Base-by-base conservation (phyloP, 2,797 vertebrate species). In the Steatocranus sp. region DNA sequence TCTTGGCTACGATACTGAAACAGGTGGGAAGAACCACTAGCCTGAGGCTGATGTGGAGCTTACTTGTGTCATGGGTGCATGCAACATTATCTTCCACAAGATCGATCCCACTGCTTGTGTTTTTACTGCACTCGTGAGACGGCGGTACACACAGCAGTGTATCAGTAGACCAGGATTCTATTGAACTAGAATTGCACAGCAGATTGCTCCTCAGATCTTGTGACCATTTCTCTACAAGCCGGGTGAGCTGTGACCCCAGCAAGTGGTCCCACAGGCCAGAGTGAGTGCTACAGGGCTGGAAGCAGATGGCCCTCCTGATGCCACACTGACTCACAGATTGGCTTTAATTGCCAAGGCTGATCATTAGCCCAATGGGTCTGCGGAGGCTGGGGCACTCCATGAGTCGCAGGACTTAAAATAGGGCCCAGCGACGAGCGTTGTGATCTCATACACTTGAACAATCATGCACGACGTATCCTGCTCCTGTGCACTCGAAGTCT, bases 261-360 rank as follows among this genome's bases (percentile, higher is more conserved):
- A 88, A 93, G 91, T 93, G 93, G 90, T 92, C 93, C 91, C 92
- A 89, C 88, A 93, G 92, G 91, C 91, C 91, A 77, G 81, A 91
- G 89, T 78, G 91, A 94, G 90, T 81, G 94, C 90, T 91, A 91
- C 89, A 91, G 93, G 92, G 90, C 90, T 92, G 90, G 79, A 90
- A 94, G 92, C 94, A 95, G 95, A 95, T 95, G 94, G 93, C 92
- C 90, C 94, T 94, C 94, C 93, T 88, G 94, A 94, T 93, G 93
- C 94, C 93, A 90, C 91, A 89, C 94, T 94, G 92, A 94, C 92
- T 95, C 93, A 94, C 93, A 95, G 90, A 95, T 92, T 92, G 93
- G 83, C 90, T 96, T 94, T 95, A 95, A 95, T 95, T 95, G 94
- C 93, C 90, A 90, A 90, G 89, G 90, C 93, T 89, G 92, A 93